These are phyloP conservation scores for Phoebastria nigripes DNA, from an alignment of 2,797 vertebrate species.

Conservation along the genomic window DNA sequence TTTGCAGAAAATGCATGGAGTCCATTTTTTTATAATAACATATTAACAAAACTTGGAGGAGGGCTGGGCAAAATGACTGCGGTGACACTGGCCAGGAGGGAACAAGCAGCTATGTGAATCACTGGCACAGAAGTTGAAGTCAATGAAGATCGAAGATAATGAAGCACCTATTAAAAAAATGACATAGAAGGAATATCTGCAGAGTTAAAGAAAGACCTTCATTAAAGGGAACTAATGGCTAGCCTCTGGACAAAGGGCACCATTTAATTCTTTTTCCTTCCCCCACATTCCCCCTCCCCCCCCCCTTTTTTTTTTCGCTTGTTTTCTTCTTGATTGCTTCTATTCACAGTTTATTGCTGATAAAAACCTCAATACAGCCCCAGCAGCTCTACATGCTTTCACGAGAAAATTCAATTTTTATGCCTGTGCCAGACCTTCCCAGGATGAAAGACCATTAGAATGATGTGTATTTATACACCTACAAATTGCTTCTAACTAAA, in stretches of 20 bases:
- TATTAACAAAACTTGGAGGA: background rate
- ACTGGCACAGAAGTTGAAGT: background rate
- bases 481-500: background rate
- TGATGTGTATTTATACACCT: background rate
- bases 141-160: background rate
- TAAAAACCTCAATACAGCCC: background rate
- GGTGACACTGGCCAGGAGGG: background rate
- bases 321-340: background rate
- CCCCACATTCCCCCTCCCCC: background rate
- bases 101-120: background rate
- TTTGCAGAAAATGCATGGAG: background rate
- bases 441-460: background rate
- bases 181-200: background rate
- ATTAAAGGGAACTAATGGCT: background rate
- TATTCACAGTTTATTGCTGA: background rate
- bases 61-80: background rate
- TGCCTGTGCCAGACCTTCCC: background rate
- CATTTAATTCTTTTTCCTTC: background rate
- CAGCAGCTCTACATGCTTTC: background rate
- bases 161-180: background rate
- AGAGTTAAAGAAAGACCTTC: background rate
- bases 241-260: background rate
- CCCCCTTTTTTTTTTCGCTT: rapidly evolving
- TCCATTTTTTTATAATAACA: background rate
- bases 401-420: background rate